Evolutionary conservation across 2,797 vertebrate species (phyloP).

Genomic region (Pelodytes ibericus): DNA sequence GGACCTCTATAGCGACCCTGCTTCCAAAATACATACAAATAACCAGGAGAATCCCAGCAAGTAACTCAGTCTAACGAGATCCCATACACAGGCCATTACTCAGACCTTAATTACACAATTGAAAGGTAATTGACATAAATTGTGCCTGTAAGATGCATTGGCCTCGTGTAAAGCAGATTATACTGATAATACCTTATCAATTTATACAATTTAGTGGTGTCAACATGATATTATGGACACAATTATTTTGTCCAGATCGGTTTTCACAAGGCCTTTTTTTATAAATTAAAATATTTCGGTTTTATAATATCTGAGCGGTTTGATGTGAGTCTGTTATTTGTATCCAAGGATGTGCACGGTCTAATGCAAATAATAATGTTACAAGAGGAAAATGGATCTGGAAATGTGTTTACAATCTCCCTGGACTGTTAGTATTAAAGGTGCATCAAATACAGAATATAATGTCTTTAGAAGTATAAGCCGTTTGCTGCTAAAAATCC

Average conservation of each 20-base stretch:
- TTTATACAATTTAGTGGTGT: constrained; percentile 38
- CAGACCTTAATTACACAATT: constrained; percentile 42
- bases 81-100: constrained; percentile 19
- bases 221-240: constrained; percentile 25
- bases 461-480: too few relatives aligned
- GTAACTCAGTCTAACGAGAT: constrained; percentile 36
- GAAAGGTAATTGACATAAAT: constrained; percentile 55
- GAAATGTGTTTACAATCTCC: too few relatives aligned
- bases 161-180: constrained; percentile 46
- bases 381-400: too few relatives aligned
- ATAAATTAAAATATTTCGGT: constrained; percentile 20
- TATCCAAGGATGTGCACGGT: too few relatives aligned
- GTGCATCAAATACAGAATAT: too few relatives aligned
- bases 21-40: too few relatives aligned
- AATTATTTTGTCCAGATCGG: constrained; percentile 26
- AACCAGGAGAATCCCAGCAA: constrained; percentile 1
- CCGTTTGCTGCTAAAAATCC: too few relatives aligned
- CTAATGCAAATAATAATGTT: too few relatives aligned
- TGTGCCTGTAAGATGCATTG: constrained; percentile 44
- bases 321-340: too few relatives aligned
- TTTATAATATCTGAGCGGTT: too few relatives aligned
- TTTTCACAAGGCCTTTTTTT: neutral
- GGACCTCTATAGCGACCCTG: too few relatives aligned
- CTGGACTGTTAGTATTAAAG: too few relatives aligned
- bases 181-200: constrained; percentile 35